Conservation (phyloP, 2,113 vertebrate species). For the Daubentonia madagascariensis region DNA sequence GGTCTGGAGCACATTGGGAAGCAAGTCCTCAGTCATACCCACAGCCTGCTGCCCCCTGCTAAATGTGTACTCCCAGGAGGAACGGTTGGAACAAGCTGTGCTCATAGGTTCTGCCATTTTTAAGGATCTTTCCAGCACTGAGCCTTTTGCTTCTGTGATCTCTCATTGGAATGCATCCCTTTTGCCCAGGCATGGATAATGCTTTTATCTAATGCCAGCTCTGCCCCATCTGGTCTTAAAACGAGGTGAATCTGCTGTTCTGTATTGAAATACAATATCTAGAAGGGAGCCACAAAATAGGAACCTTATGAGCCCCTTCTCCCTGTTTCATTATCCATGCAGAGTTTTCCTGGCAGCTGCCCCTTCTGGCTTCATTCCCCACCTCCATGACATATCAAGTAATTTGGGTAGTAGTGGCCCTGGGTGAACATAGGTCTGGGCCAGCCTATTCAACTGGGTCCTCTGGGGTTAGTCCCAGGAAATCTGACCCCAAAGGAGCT, state of each 20-base stretch:
- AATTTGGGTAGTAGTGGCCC: not conserved
- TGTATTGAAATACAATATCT: not conserved
- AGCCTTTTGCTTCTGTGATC: not conserved
- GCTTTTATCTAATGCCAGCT: not conserved
- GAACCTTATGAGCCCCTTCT: not conserved
- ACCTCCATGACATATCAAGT: not conserved
- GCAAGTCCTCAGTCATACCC: not conserved
- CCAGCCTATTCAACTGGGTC: accelerated
- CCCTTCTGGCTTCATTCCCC: not conserved
- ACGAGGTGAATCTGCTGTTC: not conserved
- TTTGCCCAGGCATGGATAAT: not conserved
- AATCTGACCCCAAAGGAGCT: not conserved
- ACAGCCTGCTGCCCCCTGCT: not conserved
- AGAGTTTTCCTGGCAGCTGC: not conserved
- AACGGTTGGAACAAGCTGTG: too few species aligned
- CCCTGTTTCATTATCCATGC: accelerated
- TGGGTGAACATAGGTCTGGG: not conserved
- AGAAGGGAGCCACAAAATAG: not conserved
- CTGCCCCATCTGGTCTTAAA: not conserved
- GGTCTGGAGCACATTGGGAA: accelerated
- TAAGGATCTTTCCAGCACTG: not conserved
- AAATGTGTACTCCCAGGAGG: not conserved
- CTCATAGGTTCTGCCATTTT: not conserved
- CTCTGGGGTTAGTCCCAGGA: not conserved
- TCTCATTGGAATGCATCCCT: not conserved